These are phyloP conservation scores for Pipra filicauda DNA, from an alignment of 2,113 vertebrate species.

Conservation along the genomic window DNA sequence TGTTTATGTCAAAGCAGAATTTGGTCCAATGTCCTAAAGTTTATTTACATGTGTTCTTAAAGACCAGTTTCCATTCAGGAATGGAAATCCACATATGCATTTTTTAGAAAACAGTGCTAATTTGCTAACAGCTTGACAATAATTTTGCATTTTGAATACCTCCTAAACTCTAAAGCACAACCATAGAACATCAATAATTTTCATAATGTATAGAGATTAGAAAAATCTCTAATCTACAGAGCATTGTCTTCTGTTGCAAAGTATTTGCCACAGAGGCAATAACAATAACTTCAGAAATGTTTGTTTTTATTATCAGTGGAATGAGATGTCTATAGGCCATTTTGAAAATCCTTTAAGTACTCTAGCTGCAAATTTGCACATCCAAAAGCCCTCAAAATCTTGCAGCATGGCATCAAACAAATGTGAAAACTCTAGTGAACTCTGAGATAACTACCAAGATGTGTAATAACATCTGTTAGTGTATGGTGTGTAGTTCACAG, in stretches of 20 bases:
- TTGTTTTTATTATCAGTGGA: background rate
- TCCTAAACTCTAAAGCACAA: background rate
- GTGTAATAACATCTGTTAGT: background rate
- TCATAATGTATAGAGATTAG: background rate
- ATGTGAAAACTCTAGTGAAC: background rate
- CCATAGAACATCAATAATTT: background rate
- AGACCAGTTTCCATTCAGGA: background rate
- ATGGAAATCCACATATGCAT: background rate
- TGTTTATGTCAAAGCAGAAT: background rate
- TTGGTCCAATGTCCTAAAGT: background rate
- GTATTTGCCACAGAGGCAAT: background rate
- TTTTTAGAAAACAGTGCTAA: background rate
- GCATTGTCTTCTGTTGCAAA: background rate
- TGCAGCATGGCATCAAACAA: background rate
- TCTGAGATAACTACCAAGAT: background rate
- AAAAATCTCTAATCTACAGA: background rate
- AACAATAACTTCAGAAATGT: background rate
- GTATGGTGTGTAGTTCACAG: background rate
- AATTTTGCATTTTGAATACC: background rate
- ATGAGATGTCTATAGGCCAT: background rate
- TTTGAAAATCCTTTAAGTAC: background rate
- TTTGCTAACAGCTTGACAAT: background rate
- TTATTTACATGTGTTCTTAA: background rate
- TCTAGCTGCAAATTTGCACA: background rate
- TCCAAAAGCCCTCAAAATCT: background rate